Evolutionary conservation across 2,888 invertebrate genomes (phyloP), one percentile per base, ranked within the genome.

Genomic region (Macrophya annulata): DNA sequence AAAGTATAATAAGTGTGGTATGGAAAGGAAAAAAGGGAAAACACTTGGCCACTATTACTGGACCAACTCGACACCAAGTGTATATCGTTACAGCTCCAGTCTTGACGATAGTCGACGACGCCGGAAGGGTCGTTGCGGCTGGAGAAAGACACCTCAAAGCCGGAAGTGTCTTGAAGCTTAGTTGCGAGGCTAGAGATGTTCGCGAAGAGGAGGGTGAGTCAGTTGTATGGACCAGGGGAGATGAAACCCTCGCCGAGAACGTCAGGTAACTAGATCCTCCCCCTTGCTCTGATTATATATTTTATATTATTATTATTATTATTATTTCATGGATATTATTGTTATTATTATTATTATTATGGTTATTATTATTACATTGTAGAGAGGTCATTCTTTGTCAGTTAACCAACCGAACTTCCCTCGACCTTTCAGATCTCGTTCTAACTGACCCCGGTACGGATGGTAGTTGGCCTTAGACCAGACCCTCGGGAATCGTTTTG

Each of bases 101-200:
- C 89, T 93, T 95, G 88, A 94, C 93, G 88, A 95, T 96, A 90
- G 94, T 94, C 88, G 95, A 95, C 91, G 95, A 95, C 92, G 95
- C 95, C 84, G 94, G 95, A 81, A 94, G 95, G 88, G 94, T 94
- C 88, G 94, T 95, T 88, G 79, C 79, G 37, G 94, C 94, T 77
- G 95, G 93, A 48, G 94, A 95, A 91, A 93, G 95, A 86, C 95
- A 96, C 92, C 95, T 95, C 90, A 95, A 95, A 90, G 95, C 95
- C 43, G 95, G 95, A 68, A 95, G 95, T 89, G 94, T 94, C 55
- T 92, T 95, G 86, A 94, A 94, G 89, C 93, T 95, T 87, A 94
- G 94, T 85, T 95, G 95, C 92, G 93, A 94, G 86, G 95, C 94
- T 17, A 90, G 92, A 82, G 93, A 93, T 86, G 89, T 93, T 83